Conservation (phyloP, 2,797 vertebrate genomes). For the Myioborus miniatus region DNA sequence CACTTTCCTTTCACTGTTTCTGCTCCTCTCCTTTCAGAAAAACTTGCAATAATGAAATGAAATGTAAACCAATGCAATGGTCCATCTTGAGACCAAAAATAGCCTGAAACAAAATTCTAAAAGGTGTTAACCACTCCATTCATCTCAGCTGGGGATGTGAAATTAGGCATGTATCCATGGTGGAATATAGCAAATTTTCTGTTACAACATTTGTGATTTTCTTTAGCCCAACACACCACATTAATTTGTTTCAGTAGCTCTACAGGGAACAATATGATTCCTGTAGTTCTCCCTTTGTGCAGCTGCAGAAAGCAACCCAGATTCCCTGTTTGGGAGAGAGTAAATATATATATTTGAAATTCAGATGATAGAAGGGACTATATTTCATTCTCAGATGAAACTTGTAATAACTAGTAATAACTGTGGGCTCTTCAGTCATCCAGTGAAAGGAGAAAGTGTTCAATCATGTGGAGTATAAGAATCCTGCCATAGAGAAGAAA, state of each 20-base stretch:
- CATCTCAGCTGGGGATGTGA: not conserved
- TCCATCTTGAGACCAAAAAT: not conserved
- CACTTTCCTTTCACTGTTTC: not conserved
- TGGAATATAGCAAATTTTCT: not conserved
- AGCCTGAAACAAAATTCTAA: not conserved
- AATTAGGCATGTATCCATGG: not conserved
- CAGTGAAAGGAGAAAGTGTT: not conserved
- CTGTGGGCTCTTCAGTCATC: not conserved
- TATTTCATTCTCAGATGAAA: not conserved
- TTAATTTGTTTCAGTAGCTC: not conserved
- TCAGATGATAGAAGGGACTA: not conserved
- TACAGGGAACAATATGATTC: not conserved
- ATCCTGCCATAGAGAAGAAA: not conserved
- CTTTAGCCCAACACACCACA: not conserved
- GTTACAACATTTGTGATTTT: not conserved
- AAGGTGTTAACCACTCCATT: not conserved
- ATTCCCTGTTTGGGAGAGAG: not conserved
- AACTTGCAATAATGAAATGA: not conserved
- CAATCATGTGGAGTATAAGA: not conserved
- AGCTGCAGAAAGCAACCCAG: not conserved
- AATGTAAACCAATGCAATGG: not conserved
- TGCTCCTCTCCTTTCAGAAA: not conserved
- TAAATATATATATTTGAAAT: not conserved
- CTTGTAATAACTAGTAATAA: not conserved
- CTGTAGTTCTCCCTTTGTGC: not conserved